phyloP scores from a whole-genome alignment of 2,113 vertebrate genomes.

The Rhombomys opimus region DNA sequence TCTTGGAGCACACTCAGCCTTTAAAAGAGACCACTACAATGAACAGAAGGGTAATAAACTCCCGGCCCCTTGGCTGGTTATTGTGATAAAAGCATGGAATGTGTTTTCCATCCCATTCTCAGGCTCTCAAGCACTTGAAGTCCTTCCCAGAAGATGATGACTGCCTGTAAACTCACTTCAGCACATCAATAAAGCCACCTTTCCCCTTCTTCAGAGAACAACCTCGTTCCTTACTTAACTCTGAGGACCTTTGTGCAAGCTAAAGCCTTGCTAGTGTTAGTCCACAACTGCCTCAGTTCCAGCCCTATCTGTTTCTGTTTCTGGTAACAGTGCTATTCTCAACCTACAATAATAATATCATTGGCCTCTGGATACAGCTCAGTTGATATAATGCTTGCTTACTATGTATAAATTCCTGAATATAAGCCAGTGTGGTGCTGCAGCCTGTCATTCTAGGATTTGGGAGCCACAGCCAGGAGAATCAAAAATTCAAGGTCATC shows the following conservation, averaged over 20 bases:
- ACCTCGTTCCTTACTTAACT: not conserved
- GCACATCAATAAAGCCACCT: not conserved
- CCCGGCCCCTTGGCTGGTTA: not conserved
- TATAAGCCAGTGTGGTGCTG: not conserved
- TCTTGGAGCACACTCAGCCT: not conserved
- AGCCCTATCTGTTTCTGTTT: not conserved
- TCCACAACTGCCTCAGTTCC: not conserved
- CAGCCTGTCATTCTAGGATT: not conserved
- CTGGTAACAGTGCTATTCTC: not conserved
- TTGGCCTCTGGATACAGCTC: not conserved
- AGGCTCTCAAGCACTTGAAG: not conserved
- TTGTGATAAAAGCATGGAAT: not conserved
- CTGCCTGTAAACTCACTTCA: too few species aligned
- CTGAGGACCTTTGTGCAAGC: not conserved
- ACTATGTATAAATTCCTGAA: not conserved
- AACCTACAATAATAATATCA: not conserved
- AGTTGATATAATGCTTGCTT: not conserved
- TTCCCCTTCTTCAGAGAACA: not conserved
- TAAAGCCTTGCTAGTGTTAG: not conserved
- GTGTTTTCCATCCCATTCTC: not conserved
- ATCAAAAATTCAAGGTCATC: not conserved
- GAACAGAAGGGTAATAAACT: not conserved
- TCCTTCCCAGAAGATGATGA: not conserved
- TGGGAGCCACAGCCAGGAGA: not conserved
- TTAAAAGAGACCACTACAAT: not conserved